Evolutionary conservation across 1,140 invertebrate genomes (phyloP), one percentile per base, ranked within the genome.

Genomic region (Drosophila kepulauana): DNA sequence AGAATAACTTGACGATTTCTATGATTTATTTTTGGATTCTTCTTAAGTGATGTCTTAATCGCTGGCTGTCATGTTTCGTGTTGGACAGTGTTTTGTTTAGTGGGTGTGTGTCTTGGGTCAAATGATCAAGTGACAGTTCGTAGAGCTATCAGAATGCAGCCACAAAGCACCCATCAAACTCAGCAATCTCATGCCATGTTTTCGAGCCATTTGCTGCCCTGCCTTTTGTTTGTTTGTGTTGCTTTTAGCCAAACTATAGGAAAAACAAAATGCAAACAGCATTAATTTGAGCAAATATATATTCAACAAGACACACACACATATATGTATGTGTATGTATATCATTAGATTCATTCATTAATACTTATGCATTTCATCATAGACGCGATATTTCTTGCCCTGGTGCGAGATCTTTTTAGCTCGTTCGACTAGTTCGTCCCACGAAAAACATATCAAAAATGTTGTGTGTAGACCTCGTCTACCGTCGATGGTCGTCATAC

Each of bases 371-470:
- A 43, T 61, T 69, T 74, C 49, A 69, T 49, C 56, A 57, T 68
- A 64, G 57, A 75, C 68, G 71, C 43, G 61, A 75, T 78, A 84
- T 84, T 88, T 88, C 81, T 64, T 85, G 81, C 79, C 72, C 65
- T 72, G 75, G 81, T 85, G 85, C 75, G 85, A 88, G 81, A 88
- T 79, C 85, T 89, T 89, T 75, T 89, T 75, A 75, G 75, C 86
- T 88, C 46, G 75, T 69, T 89, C 75, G 78, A 85, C 85, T 81
- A 90, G 69, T 90, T 85, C 85, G 81, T 79, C 85, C 85, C 85
- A 89, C 85, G 78, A 90, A 71, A 89, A 80, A 68, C 71, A 70
- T 78, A 73, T 84, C 70, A 73, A 48, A 74, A 45, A 74, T 74
- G 45, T 56, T 65, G 15, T 58, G 56, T 63, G 10, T 48, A 64